Evolutionary conservation across 1,140 invertebrate genomes (phyloP), one percentile per base, ranked within the genome.

Genomic region (Neoseiulus cucumeris): DNA sequence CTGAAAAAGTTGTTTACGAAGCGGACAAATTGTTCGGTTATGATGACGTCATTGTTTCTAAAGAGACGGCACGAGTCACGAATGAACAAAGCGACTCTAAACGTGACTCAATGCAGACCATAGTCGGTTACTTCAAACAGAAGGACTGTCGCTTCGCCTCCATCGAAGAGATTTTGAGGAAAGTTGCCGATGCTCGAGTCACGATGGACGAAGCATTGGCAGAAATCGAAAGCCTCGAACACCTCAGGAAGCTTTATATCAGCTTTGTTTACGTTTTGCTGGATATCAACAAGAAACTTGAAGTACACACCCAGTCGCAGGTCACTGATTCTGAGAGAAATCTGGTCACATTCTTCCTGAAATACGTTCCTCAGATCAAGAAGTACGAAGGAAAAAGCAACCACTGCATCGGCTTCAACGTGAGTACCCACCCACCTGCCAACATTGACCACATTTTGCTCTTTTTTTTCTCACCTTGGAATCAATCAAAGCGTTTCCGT

Each of bases 71-170:
- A 25, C 25, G 4, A 59, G 17, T 33, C 9, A 5, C 12, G 14
- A 20, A 25, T n/a, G 51, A 59, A 33, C 25, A 59, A 14, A 29
- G 1, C 22, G 22, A 25, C 33, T 14, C 14, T 1, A 59, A 59
- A 25, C 25, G 25, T 25, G 51, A 59, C 22, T 18, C 25, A 5
- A 59, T 59, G 51, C 22, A 25, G 5, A 59, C 33, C 12, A 17
- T 59, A 59, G 51, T 33, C 25, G 51, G 51, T 6, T 59, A 29
- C 9, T 59, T 59, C 51, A 59, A 59, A 33, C 51, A 59, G 22
- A 59, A 59, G 14, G 4, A 59, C 25, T 12, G 51, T 14, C 14
- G 51, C 25, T 59, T 59, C 33, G 14, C 51, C 33, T 33, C 25
- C 4, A 20, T 59, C 33, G 51, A 59, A 25, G 33, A 33, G 6